phyloP scores from a whole-genome alignment of 2,888 invertebrate species.

The Scrobipalpa costella region DNA sequence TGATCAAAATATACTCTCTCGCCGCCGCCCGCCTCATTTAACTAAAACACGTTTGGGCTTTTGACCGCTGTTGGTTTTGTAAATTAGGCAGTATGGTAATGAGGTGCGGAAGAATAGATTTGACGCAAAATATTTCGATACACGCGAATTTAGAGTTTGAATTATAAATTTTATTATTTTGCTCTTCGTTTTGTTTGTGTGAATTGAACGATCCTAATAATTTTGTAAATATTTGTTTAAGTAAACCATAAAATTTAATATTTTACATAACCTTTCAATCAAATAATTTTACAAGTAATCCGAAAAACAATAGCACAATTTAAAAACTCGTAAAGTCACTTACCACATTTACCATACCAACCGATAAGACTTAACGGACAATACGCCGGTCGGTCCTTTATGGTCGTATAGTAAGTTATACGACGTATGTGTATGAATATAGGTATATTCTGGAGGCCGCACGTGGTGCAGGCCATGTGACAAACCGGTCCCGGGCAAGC shows the following conservation, averaged over 20 bases:
- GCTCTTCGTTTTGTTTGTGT: too few relatives aligned
- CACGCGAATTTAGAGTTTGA: neutral
- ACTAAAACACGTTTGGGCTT: conserved; percentile 43
- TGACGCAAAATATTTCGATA: conserved; percentile 7
- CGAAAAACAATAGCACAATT: conserved; percentile 36
- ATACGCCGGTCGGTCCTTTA: conserved; percentile 35
- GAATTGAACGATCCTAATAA: neutral
- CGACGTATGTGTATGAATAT: conserved; percentile 38
- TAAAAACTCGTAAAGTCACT: conserved; percentile 45
- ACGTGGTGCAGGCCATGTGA: conserved; percentile 77
- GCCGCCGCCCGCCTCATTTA: conserved; percentile 58
- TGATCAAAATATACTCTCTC: conserved; percentile 73
- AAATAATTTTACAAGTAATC: neutral
- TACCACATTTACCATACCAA: conserved; percentile 36
- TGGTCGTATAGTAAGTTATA: conserved; percentile 29
- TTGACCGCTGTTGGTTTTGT: conserved; percentile 34
- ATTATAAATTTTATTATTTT: too few relatives aligned
- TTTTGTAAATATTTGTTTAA: too few relatives aligned
- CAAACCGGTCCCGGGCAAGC: conserved; percentile 74
- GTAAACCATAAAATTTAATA: neutral
- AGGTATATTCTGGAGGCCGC: conserved; percentile 67
- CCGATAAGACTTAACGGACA: conserved; percentile 41
- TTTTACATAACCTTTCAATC: neutral
- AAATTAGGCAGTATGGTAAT: conserved; percentile 22
- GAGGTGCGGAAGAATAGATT: conserved; percentile 20